Base-by-base conservation (phyloP, 2,888 invertebrate species). In the Augochlorella aurata region DNA sequence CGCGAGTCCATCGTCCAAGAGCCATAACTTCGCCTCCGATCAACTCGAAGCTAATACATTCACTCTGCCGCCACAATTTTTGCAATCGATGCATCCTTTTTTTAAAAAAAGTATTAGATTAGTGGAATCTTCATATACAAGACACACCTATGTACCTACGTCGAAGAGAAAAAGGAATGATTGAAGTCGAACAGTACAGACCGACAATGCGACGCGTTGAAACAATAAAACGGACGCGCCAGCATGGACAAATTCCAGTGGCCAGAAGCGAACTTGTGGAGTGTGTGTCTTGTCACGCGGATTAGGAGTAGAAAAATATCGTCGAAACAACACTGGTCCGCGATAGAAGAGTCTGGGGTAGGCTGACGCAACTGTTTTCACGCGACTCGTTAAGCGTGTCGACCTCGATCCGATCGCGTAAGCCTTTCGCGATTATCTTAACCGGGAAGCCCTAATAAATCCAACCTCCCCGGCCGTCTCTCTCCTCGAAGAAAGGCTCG, bases 381-480 rank as follows among this genome's bases (percentile, higher is more conserved):
- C 52, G 45, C 50, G 52, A 66, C 47, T 72, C 38, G 68, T 71
- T 71, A 77, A 77, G 50, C 72, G 66, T 72, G 54, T 77, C 63
- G 63, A 65, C 76, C 71, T 50, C 76, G 63, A 71, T 76, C 76
- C 70, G 45, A 69, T 63, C 77, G 72, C 72, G 69, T 44, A 72
- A 65, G 72, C 63, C 49, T 77, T 54, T 72, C 72, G 65, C 77
- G 77, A 72, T 72, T 77, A 77, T 66, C 77, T 72, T 70, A 72
- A 77, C 77, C 66, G 72, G 38, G 63, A 77, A 77, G 72, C 77
- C 77, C 65, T 77, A 72, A 77, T 66, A 77, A 77, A 71, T 72
- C 72, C 24, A 72, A 52, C 77, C 61, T 29, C 61, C 61, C 18
- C 38, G 16, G 14, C 61, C 54, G 16, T 29, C 24, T 66, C n/a